Base-by-base conservation (phyloP, 2,113 vertebrate genomes). In the Dicrurus megarhynchus region DNA sequence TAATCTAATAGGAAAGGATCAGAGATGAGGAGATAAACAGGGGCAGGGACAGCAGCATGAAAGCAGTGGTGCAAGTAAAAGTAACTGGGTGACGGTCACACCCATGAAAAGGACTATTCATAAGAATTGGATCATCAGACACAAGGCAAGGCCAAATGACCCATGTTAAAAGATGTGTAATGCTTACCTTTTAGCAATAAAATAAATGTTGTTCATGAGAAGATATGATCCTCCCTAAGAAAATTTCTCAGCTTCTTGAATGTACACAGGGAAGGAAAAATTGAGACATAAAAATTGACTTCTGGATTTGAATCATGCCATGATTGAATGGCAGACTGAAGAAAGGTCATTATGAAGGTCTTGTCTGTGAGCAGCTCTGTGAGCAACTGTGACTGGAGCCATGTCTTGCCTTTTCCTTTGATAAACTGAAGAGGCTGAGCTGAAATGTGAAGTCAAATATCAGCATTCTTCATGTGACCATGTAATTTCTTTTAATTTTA, bases 121-220 rank as follows among this genome's bases (percentile, higher is more conserved):
- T 74, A 70, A 67, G 59, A 69, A 56, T 10, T 95, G 92, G 47
- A 90, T 85, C 79, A 80, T 52, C 80, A 63, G 68, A 73, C 57
- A 82, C 50, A 77, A 82, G 63, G 63, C 42, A 91, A 87, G 46
- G 53, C 80, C 91, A 95, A 85, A 69, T 7, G 24, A 82, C 53
- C 35, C 73, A 24, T 44, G 57, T 70, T 39, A 74, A 73, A 83
- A 67, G 46, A 77, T 90, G 64, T 44, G 84, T 93, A 70, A 95
- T 88, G 79, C 56, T 95, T 93, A 93, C 79, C 49, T 96, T 33
- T 94, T 32, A 79, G 68, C 64, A 87, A 77, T 67, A 80, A 92
- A 94, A 83, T 50, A 80, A 70, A 80, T 47, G 41, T 92, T 95
- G 47, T n/a, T 94, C 30, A 10, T 49, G 75, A 78, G 75, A 91